Evolutionary conservation across 2,113 vertebrate species (phyloP).

Genomic region (Rutilus rutilus): DNA sequence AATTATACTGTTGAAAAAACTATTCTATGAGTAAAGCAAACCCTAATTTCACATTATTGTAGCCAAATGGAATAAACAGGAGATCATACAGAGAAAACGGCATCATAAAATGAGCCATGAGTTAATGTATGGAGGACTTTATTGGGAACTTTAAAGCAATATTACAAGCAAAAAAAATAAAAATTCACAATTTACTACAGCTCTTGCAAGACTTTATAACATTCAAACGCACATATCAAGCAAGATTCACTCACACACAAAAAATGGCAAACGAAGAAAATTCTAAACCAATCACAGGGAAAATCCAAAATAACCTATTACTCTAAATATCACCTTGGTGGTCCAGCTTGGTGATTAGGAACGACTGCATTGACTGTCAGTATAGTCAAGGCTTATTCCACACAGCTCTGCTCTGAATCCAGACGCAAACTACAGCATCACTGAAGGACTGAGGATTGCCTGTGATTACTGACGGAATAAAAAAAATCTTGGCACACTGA

Average conservation of each 20-base stretch:
- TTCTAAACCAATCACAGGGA: neutral
- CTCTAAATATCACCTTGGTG: neutral
- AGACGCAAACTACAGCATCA: neutral
- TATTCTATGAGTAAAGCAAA: neutral
- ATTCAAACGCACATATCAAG: constrained; percentile 10
- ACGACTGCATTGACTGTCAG: neutral
- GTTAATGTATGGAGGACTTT: neutral
- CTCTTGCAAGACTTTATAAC: constrained; percentile 16
- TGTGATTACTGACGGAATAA: neutral
- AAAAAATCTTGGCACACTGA: constrained; percentile 15
- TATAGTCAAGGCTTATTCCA: neutral
- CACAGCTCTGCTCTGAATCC: constrained; percentile 1
- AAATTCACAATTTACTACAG: neutral
- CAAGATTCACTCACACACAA: neutral
- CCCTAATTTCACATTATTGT: neutral
- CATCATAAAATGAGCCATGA: neutral
- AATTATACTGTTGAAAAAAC: too few relatives aligned
- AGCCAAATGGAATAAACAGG: neutral
- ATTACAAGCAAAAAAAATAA: constrained; percentile 20
- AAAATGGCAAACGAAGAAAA: neutral
- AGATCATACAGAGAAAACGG: neutral
- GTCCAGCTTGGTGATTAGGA: neutral
- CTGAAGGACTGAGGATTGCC: neutral
- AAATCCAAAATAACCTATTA: neutral
- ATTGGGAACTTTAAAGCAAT: constrained; percentile 24